Base-by-base conservation (phyloP, 1,140 invertebrate genomes). In the Acromyrmex heyeri region DNA sequence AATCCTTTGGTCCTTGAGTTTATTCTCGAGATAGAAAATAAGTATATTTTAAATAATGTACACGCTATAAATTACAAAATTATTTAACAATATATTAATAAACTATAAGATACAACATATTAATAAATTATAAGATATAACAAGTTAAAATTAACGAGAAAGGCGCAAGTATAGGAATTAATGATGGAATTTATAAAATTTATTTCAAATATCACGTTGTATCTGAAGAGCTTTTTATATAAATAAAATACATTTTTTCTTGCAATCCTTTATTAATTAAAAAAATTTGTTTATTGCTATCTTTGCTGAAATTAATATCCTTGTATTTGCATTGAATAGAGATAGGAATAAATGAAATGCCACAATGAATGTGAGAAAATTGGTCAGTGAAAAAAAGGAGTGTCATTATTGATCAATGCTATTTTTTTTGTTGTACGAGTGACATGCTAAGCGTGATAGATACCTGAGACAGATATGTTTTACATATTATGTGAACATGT, bases 401-500 rank as follows among this genome's bases (percentile, higher is more conserved):
- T 30, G 16, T 81, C 48, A 82, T 72, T n/a, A 24, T n/a, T 55
- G 59, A 76, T 55, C 30, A 7, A 30, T n/a, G 24, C 34, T 14
- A 38, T 73, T 78, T 69, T 83, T 78, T n/a, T 27, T 53, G 53
- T 38, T 59, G 27, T n/a, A 57, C 38, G 8, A 27, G 48, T 34
- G 70, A 73, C 38, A 73, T 18, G 53, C 38, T 82, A 48, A 6
- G 30, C 38, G 67, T 34, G 55, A 83, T 7, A 34, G 69, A 38
- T 73, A 57, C 50, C 67, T 44, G 38, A 73, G 78, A 85, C 53
- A 73, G 21, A 59, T 53, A 55, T 62, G 64, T 62, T 53, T 55
- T 86, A 81, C 85, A 67, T 61, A 67, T 61, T 81, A 65, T 86
- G 65, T 27, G 24, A 44, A 50, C 70, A 65, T 86, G 57, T 27